Evolutionary conservation across 2,113 vertebrate genomes (phyloP), one percentile per base, ranked within the genome.

Genomic region (Neopipo cinnamomea): DNA sequence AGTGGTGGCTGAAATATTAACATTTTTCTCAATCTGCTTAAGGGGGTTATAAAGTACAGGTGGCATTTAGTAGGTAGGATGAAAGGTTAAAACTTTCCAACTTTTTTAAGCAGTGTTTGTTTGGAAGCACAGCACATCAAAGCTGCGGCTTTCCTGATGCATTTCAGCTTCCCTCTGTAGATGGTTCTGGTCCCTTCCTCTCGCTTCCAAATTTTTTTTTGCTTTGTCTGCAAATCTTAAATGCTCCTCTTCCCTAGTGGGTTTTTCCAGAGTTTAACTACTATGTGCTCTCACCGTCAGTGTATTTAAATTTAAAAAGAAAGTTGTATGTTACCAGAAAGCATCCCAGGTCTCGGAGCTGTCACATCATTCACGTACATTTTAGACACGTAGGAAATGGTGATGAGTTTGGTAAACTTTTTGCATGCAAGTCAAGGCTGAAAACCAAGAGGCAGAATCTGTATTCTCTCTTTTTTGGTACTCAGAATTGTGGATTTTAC

Each of bases 71-170:
- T 12, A 24, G 55, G 70, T n/a, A 12, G 75, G 74, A 49, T 70
- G 63, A 76, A 86, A 85, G 58, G 46, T 82, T 70, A 41, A 70
- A 81, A 42, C 80, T 52, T 61, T 33, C 44, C 81, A 58, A 1
- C 9, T 7, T 75, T 55, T 7, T 33, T 0, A n/a, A n/a, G 41
- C 10, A 5, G 24, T 52, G 88, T 88, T 91, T 93, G 50, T 91
- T 85, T 80, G 70, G 73, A 67, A 89, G 77, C 61, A 11, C 9
- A 44, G 46, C 71, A 30, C 61, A 44, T 91, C 66, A 87, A 53
- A 87, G 65, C 85, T 89, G 79, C 25, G 83, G 13, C 70, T 85
- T 85, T 61, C 65, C 85, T 59, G 88, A 84, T 85, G 71, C 25
- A 11, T 92, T 93, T 88, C 71, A 65, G 47, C 28, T 72, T 50